phyloP scores from a whole-genome alignment of 1,140 invertebrate species.

The Vollenhovia emeryi region DNA sequence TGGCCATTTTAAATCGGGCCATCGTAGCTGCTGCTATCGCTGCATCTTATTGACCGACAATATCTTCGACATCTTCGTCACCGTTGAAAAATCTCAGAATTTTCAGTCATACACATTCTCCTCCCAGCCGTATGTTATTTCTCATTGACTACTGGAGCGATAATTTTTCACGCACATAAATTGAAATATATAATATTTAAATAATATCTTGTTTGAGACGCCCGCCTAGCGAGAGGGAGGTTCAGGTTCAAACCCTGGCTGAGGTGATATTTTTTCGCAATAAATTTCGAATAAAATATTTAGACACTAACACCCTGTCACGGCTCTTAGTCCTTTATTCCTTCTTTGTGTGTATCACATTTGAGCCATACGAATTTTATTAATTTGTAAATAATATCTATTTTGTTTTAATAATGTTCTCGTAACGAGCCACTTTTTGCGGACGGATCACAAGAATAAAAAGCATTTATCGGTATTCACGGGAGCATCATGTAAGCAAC shows the following conservation, averaged over 20 bases:
- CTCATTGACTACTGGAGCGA: neutral
- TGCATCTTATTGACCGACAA: constrained; percentile 55
- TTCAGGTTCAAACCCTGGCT: too few relatives aligned
- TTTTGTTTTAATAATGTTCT: neutral
- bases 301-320: too few relatives aligned
- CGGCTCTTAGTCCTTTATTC: too few relatives aligned
- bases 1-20: constrained; percentile 61
- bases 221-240: too few relatives aligned
- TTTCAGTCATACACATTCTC: constrained; percentile 9
- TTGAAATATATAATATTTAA: neutral
- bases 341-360: too few relatives aligned
- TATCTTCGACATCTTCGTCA: constrained; percentile 31
- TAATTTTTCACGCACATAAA: neutral
- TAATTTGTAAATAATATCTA: neutral
- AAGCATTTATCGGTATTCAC: constrained; percentile 1
- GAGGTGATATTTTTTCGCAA: too few relatives aligned
- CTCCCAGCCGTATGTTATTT: neutral
- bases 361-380: too few relatives aligned
- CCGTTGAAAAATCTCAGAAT: constrained; percentile 13
- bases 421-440: neutral
- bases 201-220: neutral
- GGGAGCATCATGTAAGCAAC: constrained; percentile 28
- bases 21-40: constrained; percentile 27
- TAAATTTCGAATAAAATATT: too few relatives aligned
- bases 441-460: neutral